phyloP scores from a whole-genome alignment of 2,113 vertebrate genomes.

The Carassius carassius region DNA sequence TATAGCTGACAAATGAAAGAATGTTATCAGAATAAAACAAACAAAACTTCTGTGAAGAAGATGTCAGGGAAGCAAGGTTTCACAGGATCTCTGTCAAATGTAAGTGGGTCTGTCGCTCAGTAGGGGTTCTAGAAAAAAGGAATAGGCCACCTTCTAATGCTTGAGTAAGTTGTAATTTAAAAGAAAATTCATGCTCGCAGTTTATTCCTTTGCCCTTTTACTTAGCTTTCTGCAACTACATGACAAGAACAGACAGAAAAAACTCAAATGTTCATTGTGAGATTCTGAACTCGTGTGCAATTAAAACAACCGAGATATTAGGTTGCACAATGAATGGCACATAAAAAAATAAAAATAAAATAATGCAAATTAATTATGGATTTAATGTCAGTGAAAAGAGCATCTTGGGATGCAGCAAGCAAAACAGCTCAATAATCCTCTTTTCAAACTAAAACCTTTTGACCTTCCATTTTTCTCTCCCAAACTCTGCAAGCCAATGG shows the following conservation, averaged over 20 bases:
- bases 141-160: slow-evolving; percentile 1
- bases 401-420: slow-evolving; percentile 5
- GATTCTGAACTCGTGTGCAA: slow-evolving; percentile 29
- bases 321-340: slow-evolving; percentile 32
- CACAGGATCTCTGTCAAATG: not conserved
- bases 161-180: slow-evolving; percentile 33
- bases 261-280: not conserved
- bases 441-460: slow-evolving; percentile 35
- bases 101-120: slow-evolving; percentile 6
- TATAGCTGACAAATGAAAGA: not conserved
- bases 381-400: slow-evolving; percentile 42
- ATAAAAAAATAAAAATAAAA: slow-evolving; percentile 42
- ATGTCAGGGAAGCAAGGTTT: slow-evolving; percentile 27
- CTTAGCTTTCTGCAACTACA: slow-evolving; percentile 33
- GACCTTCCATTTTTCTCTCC: slow-evolving; percentile 15
- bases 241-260: slow-evolving; percentile 34
- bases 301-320: slow-evolving; percentile 40
- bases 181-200: slow-evolving; percentile 11
- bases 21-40: slow-evolving; percentile 19
- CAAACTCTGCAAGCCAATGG: not conserved
- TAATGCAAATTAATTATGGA: slow-evolving; percentile 50
- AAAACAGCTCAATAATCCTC: slow-evolving; percentile 36
- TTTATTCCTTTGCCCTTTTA: slow-evolving; percentile 45
- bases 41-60: not conserved
- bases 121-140: not conserved